A percentile compares a stretch with the other conserved stretches of the same genome.
phyloP scores from a whole-genome alignment of 2,113 vertebrate genomes.

The Meleagris gallopavo region DNA sequence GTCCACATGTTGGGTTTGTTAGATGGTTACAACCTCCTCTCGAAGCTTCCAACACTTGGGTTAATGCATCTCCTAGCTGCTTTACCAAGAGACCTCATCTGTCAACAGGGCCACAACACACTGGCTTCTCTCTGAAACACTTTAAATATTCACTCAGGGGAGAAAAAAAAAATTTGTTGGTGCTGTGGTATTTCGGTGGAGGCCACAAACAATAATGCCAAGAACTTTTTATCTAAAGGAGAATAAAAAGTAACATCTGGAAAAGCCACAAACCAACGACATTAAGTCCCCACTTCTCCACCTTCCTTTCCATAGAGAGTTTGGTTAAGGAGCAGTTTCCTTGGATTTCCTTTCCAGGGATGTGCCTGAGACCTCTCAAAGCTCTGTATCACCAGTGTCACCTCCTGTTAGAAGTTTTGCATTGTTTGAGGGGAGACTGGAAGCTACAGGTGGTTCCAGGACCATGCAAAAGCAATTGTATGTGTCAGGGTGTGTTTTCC shows the following conservation, averaged over 20 bases:
- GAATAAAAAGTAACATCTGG: not conserved
- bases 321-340: not conserved
- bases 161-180: not conserved
- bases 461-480: not conserved
- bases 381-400: not conserved
- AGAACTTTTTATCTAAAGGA: not conserved
- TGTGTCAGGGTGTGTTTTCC: not conserved
- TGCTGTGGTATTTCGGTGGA: not conserved
- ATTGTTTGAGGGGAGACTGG: not conserved
- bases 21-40: not conserved
- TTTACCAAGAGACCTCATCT: not conserved
- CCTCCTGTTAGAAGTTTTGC: not conserved
- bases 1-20: not conserved
- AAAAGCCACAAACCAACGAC: not conserved
- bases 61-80: not conserved
- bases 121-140: not conserved
- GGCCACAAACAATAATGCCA: not conserved
- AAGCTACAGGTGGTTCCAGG: not conserved
- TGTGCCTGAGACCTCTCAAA: not conserved
- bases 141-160: not conserved
- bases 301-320: not conserved
- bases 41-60: not conserved
- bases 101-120: accelerated
- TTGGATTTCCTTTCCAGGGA: not conserved
- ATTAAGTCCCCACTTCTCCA: not conserved